Evolutionary conservation across 1,140 invertebrate genomes (phyloP).

Genomic region (Heliconius melpomene): DNA sequence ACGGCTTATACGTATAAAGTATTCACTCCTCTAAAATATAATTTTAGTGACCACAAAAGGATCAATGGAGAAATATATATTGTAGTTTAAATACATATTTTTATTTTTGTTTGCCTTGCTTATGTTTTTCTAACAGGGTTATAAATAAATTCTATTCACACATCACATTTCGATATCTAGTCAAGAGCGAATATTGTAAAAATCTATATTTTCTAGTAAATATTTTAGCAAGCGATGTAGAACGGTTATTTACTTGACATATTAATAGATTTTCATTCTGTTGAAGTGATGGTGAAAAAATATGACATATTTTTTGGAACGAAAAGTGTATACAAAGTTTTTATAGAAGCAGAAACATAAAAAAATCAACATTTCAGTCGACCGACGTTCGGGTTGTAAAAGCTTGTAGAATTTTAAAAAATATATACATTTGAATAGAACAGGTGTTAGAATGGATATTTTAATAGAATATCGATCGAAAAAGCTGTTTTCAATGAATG

Average conservation of each 20-base stretch:
- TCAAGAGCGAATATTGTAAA: background rate
- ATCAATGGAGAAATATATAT: too few relatives aligned
- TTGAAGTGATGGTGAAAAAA: background rate
- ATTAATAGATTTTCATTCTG: background rate
- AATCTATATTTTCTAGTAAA: background rate
- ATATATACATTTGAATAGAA: background rate
- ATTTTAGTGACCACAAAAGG: too few relatives aligned
- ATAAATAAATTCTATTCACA: background rate
- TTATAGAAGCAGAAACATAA: background rate
- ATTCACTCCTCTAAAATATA: too few relatives aligned
- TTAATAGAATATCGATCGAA: too few relatives aligned
- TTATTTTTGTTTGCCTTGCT: background rate
- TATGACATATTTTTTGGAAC: background rate
- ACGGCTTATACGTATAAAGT: background rate
- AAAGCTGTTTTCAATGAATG: too few relatives aligned
- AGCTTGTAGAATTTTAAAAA: background rate
- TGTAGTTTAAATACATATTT: too few relatives aligned
- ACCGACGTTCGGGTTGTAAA: background rate
- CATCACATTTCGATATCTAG: background rate
- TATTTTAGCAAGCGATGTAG: background rate
- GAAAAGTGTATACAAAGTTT: background rate
- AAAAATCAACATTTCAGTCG: background rate
- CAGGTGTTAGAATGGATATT: too few relatives aligned
- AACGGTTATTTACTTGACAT: constrained; percentile 27
- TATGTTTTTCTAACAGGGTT: background rate